Conservation (phyloP, 2,113 vertebrate genomes). For the Morone saxatilis region DNA sequence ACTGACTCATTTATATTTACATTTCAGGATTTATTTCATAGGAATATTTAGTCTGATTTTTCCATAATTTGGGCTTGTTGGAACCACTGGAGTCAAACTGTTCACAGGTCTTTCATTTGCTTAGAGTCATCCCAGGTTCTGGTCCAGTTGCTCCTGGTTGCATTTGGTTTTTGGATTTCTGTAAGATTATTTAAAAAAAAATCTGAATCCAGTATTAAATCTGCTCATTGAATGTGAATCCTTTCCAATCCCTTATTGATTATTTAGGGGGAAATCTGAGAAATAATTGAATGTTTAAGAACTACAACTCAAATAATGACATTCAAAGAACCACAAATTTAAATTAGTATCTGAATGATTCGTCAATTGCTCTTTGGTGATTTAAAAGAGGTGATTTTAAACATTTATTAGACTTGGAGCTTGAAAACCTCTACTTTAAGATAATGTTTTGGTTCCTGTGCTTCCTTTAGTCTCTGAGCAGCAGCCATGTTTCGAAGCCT, state of each 20-base stretch:
- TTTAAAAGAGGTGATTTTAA: not conserved
- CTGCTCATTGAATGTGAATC: not conserved
- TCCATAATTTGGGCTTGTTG: too few species aligned
- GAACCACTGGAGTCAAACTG: not conserved
- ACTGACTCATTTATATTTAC: too few species aligned
- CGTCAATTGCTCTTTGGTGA: not conserved
- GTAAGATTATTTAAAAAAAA: not conserved
- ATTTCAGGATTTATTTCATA: too few species aligned
- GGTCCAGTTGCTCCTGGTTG: too few species aligned
- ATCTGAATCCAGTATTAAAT: too few species aligned
- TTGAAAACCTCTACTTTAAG: not conserved
- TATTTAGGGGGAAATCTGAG: too few species aligned
- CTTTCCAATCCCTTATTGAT: not conserved
- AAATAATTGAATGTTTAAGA: too few species aligned
- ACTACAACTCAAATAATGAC: too few species aligned
- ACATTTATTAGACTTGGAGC: not conserved
- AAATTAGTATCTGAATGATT: not conserved
- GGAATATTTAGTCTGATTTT: too few species aligned
- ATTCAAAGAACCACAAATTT: not conserved
- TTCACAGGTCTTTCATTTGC: not conserved
- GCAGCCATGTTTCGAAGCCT: slow-evolving; percentile 6
- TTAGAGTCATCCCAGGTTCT: not conserved
- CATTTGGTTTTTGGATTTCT: not conserved
- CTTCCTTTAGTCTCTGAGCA: slow-evolving; percentile 39
- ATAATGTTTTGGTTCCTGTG: not conserved